Evolutionary conservation across 2,113 vertebrate genomes (phyloP).

Genomic region (Clarias magur): DNA sequence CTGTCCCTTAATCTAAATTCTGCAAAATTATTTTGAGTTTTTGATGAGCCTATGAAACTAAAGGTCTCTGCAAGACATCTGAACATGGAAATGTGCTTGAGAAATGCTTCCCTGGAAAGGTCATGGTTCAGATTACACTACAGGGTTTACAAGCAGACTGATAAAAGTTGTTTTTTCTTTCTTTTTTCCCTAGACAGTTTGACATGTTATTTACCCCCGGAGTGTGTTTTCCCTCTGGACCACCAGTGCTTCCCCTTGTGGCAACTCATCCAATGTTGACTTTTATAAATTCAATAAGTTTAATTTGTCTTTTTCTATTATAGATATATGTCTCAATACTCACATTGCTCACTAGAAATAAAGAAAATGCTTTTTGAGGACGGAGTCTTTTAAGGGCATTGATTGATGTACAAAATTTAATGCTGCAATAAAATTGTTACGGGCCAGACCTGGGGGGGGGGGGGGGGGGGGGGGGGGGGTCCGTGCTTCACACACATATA

Average conservation of each 20-base stretch:
- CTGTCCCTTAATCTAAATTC: background rate
- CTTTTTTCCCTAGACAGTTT: constrained; percentile 11
- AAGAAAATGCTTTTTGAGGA: background rate
- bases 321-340: background rate
- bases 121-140: background rate
- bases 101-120: background rate
- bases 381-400: background rate
- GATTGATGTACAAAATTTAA: background rate
- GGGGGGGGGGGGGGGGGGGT: too few relatives aligned
- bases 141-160: background rate
- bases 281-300: background rate
- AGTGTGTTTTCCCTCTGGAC: constrained; percentile 8
- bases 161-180: constrained; percentile 14
- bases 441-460: too few relatives aligned
- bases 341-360: background rate
- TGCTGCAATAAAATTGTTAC: background rate
- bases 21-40: background rate
- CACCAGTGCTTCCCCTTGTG: constrained; percentile 21
- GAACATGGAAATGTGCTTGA: background rate
- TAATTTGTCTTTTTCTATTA: background rate
- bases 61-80: background rate
- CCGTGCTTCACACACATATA: too few relatives aligned
- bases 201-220: background rate
- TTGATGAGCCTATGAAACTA: background rate
- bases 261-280: constrained; percentile 4